Conservation (phyloP, 2,113 vertebrate genomes). For the Hyla sarda region DNA sequence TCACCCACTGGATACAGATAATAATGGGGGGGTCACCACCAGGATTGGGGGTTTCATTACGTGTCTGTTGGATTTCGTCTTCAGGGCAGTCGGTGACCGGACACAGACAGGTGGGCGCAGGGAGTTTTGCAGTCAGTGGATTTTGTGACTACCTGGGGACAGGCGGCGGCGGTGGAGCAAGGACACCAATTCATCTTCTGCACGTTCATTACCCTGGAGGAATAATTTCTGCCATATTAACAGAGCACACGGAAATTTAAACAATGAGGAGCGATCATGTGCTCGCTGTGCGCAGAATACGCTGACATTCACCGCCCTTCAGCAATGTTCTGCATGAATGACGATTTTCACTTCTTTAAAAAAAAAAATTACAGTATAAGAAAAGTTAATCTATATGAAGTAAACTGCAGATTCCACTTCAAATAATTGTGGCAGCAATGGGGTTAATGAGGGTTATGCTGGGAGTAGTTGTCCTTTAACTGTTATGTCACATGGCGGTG, state of each 20-base stretch:
- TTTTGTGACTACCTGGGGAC: background rate
- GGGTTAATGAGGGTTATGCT: too few relatives aligned
- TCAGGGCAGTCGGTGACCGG: background rate
- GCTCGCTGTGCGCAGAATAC: background rate
- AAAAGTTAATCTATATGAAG: too few relatives aligned
- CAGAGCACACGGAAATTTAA: constrained; percentile 4
- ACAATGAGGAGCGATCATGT: background rate
- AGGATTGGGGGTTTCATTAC: too few relatives aligned
- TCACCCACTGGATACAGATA: background rate
- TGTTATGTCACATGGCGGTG: too few relatives aligned
- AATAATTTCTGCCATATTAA: background rate
- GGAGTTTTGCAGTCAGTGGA: background rate
- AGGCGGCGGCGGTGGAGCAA: background rate
- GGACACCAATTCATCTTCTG: constrained; percentile 39
- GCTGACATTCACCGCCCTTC: constrained; percentile 12
- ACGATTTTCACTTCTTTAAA: too few relatives aligned
- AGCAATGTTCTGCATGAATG: background rate
- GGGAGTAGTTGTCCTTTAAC: too few relatives aligned
- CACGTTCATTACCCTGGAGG: constrained; percentile 7
- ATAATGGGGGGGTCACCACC: too few relatives aligned
- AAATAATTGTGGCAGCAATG: too few relatives aligned
- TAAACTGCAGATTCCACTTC: too few relatives aligned
- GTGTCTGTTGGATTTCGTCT: background rate
- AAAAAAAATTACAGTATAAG: too few relatives aligned
- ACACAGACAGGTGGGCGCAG: background rate